Base-by-base conservation (phyloP, 2,888 invertebrate genomes). In the Pseudococcus jackbeardsleyi region DNA sequence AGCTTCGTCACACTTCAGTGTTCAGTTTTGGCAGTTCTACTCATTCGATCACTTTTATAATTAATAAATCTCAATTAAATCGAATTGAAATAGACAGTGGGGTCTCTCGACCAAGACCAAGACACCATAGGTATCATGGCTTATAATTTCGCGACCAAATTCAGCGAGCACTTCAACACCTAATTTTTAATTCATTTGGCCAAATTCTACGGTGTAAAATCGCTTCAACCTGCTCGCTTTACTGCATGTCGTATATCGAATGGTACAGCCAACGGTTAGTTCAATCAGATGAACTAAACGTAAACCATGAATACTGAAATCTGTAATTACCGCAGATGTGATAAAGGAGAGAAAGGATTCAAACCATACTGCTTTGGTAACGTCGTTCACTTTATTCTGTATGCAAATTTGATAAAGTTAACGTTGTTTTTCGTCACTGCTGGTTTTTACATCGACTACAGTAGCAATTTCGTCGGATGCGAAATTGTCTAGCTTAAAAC, bases 321-420 rank as follows among this genome's bases (percentile, higher is more conserved):
- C 59, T 59, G 59, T 59, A 59, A 19, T 59, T 59, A 59, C 19
- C 59, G 19, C 59, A 59, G 59, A 59, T 59, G 59, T 59, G 59
- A 59, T 59, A 59, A 59, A 33, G 26, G 26, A 59, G 59, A 59
- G 59, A 59, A 59, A 59, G 59, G 59, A 59, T 59, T 59, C 19
- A 59, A 59, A 59, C 59, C 59, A 59, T 59, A 59, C 59, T 59
- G 19, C 59, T 59, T 59, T 59, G 59, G 59, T 59, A 59, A 59
- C 59, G 59, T 59, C 59, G 59, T 59, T 59, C 59, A 59, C 59
- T 59, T 9, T 59, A 59, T 59, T 59, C 59, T 59, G 11, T 59
- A 59, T 59, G 59, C 59, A 59, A 59, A 59, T 59, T 59, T 59
- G 59, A 59, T 59, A 59, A 59, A 59, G 59, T 59, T 59, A 59